Evolutionary conservation across 1,140 invertebrate genomes (phyloP), one percentile per base, ranked within the genome.

Genomic region (Lethrus apterus): DNA sequence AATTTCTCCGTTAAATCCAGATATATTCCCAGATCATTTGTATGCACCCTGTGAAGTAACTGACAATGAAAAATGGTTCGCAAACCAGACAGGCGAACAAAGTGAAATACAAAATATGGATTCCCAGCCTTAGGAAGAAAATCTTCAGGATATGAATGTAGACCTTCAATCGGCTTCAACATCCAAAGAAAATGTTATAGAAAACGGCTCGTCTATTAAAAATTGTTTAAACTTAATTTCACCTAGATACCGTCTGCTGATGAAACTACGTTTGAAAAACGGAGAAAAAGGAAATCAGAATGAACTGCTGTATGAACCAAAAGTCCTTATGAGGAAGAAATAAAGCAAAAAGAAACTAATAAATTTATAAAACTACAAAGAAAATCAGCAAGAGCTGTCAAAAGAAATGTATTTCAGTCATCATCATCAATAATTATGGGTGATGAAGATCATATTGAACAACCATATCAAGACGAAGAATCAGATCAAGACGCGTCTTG

Each of bases 31-130:
- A 4, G 13, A 35, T 9, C 5, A n/a, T 15, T 35, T 3, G 2
- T 35, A 35, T 19, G 24, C 20, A 26, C 31, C 46, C n/a, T 38
- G 42, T 44, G n/a, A 14, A 17, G 38, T 29, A 13, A 52, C 49
- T 17, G 42, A 44, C 15, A 54, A 26, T n/a, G 24, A 26, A 26
- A 26, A 26, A n/a, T n/a, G n/a, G n/a, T 26, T 26, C n/a, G 7
- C 24, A 26, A 26, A 26, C 24, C 5, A n/a, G n/a, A 26, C 5
- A 26, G 7, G 24, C 5, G 7, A 7, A 26, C 5, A 26, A 26
- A 7, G 7, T n/a, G n/a, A 7, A 26, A n/a, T 7, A 26, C 24
- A 11, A 2, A 18, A 15, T 9, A 18, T 35, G 17, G n/a, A n/a
- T n/a, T n/a, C n/a, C n/a, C n/a, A n/a, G n/a, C n/a, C n/a, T 35